Conservation (phyloP, 2,888 invertebrate species). For the Acronicta aceris region DNA sequence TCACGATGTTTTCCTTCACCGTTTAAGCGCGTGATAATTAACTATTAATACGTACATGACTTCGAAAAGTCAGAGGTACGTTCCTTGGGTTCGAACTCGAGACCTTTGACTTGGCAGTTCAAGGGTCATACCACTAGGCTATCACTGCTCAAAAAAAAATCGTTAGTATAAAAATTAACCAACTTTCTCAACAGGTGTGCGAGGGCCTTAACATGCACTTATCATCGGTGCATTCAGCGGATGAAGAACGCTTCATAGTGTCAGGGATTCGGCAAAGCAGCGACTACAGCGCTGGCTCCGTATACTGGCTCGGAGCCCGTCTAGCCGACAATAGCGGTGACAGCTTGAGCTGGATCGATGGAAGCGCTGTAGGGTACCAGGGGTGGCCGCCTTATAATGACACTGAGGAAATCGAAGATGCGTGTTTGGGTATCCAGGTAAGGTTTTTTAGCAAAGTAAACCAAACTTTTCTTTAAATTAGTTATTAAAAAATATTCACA, state of each 20-base stretch:
- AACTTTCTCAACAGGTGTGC: conserved; percentile 87
- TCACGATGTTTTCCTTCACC: no score
- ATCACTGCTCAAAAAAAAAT: no score
- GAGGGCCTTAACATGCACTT: conserved; percentile 92
- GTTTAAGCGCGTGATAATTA: no score
- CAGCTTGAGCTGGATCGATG: conserved; percentile 91
- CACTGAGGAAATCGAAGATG: conserved; percentile 73
- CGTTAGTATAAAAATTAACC: background rate
- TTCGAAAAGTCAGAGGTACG: no score
- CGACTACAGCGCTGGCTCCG: conserved; percentile 92
- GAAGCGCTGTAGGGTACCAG: conserved; percentile 89
- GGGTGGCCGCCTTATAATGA: conserved; percentile 91
- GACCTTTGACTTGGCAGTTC: no score
- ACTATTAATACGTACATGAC: no score
- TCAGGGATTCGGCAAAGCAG: conserved; percentile 91
- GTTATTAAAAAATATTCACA: no score
- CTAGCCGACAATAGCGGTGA: conserved; percentile 62
- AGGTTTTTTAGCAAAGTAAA: background rate
- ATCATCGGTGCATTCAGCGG: conserved; percentile 91
- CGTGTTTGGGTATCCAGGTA: conserved; percentile 83
- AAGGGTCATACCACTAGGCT: no score
- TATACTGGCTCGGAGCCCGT: conserved; percentile 93
- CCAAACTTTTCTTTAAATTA: no score
- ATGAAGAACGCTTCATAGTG: conserved; percentile 92
- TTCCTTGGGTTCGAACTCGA: no score